Percentiles rank a stretch among this genome's conserved stretches.
Evolutionary conservation across 2,888 invertebrate species (phyloP).

Genomic region (Brachycybe producta): DNA sequence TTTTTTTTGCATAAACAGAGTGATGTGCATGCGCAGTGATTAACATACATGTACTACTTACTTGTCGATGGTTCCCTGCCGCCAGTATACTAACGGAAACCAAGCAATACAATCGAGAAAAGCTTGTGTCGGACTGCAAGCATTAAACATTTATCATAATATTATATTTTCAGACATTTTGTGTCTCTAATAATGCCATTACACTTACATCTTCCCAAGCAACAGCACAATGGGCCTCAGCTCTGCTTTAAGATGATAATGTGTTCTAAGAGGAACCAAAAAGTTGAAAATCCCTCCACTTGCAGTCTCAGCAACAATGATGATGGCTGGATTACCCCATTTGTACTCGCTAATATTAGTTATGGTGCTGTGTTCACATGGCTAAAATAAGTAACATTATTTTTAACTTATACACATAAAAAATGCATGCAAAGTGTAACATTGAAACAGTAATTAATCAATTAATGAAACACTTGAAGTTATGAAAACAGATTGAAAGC

Average conservation of each 20-base stretch:
- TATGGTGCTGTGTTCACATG: conserved; percentile 85
- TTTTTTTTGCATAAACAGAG: no score
- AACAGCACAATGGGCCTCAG: conserved; percentile 90
- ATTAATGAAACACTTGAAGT: no score
- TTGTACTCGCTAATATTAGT: conserved; percentile 81
- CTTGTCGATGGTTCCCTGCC: conserved; percentile 93
- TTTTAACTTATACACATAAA: not conserved
- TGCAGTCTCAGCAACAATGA: conserved; percentile 90
- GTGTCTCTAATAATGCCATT: not conserved
- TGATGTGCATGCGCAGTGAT: no score
- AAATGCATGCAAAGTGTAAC: not conserved
- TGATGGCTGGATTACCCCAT: conserved; percentile 95
- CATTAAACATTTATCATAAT: not conserved
- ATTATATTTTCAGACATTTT: not conserved
- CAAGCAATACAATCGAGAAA: conserved; percentile 92
- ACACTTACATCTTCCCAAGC: conserved; percentile 51
- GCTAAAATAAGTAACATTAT: conserved; percentile 38
- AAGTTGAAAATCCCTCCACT: conserved; percentile 97
- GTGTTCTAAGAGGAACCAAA: conserved; percentile 89
- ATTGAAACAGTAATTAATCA: no score
- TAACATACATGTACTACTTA: no score
- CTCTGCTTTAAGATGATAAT: conserved; percentile 80
- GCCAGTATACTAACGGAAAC: conserved; percentile 97
- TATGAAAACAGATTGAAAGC: not conserved
- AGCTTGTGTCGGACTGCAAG: conserved; percentile 61